These are phyloP conservation scores for Thymelicus sylvestris DNA, from an alignment of 2,888 invertebrate genomes.

Conservation along the genomic window DNA sequence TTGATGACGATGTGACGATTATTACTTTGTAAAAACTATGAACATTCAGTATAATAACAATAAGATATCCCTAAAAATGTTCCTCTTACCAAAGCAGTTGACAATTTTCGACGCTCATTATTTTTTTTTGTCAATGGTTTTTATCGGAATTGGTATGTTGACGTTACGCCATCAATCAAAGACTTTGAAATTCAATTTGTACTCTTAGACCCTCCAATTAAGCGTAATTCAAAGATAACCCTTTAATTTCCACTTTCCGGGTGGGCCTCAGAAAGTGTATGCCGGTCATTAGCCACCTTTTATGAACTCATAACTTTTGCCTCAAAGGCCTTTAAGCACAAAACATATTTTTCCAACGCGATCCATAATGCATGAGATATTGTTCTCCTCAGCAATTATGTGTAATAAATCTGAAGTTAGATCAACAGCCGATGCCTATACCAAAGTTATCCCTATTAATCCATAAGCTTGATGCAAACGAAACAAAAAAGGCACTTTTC, in stretches of 20 bases:
- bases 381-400: slow-evolving; percentile 76
- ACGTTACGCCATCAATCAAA: slow-evolving; percentile 77
- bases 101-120: too few relatives aligned
- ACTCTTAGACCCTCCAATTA: slow-evolving; percentile 80
- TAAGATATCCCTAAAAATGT: too few relatives aligned
- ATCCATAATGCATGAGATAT: slow-evolving; percentile 81
- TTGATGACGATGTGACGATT: too few relatives aligned
- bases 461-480: slow-evolving; percentile 36
- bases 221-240: slow-evolving; percentile 82
- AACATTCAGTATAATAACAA: too few relatives aligned
- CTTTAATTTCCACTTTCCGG: slow-evolving; percentile 81
- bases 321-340: slow-evolving; percentile 72
- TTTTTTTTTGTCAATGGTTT: slow-evolving; percentile 52
- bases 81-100: too few relatives aligned
- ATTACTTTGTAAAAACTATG: too few relatives aligned
- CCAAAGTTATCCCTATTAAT: slow-evolving; percentile 45
- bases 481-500: slow-evolving; percentile 36
- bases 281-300: slow-evolving; percentile 77
- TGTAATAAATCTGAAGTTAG: slow-evolving; percentile 79
- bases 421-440: slow-evolving; percentile 71
- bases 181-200: slow-evolving; percentile 78
- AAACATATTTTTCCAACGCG: slow-evolving; percentile 68
- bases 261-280: slow-evolving; percentile 78
- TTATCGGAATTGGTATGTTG: slow-evolving; percentile 59
- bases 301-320: slow-evolving; percentile 71